A percentile compares a stretch with the other conserved stretches of the same genome.
These are phyloP conservation scores for Symphodus melops DNA, from an alignment of 2,113 vertebrate genomes.

Conservation along the genomic window DNA sequence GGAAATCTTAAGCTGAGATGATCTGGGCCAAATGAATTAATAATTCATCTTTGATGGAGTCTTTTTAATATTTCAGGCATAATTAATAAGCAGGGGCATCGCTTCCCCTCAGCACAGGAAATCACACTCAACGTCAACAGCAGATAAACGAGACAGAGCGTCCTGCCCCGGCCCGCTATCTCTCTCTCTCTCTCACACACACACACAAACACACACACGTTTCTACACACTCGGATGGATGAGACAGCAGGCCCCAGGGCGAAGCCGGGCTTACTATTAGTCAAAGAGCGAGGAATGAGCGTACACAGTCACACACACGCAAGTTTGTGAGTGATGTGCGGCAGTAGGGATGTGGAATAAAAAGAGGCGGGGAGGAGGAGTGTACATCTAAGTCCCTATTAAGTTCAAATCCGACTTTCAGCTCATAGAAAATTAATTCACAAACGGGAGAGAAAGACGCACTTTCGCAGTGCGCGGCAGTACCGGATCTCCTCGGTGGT, in stretches of 20 bases:
- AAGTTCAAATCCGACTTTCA: constrained; percentile 54
- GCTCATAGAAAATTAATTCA: constrained; percentile 66
- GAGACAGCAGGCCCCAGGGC: constrained; percentile 42
- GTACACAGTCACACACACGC: constrained; percentile 27
- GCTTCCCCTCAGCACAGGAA: constrained; percentile 68
- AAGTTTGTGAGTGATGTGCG: constrained; percentile 49
- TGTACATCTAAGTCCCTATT: constrained; percentile 57
- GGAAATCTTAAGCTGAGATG: constrained; percentile 79
- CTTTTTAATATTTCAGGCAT: constrained; percentile 84
- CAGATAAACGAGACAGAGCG: constrained; percentile 69
- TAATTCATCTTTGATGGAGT: constrained; percentile 84
- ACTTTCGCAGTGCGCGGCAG: constrained; percentile 27
- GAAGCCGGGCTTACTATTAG: constrained; percentile 54
- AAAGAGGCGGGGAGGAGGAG: constrained; percentile 40
- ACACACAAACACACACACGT: constrained; percentile 4
- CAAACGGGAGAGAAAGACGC: constrained; percentile 18
- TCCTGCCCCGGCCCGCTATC: constrained; percentile 34
- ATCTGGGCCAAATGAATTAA: constrained; percentile 80
- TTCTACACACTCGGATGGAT: constrained; percentile 37
- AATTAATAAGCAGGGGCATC: constrained; percentile 81
- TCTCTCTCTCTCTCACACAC: constrained; percentile 7
- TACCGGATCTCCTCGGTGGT: constrained; percentile 23
- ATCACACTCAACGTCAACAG: constrained; percentile 73
- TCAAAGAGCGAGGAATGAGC: constrained; percentile 56
- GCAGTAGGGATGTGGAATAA: constrained; percentile 42